Evolutionary conservation across 2,888 invertebrate species (phyloP).

Genomic region (Spodoptera picta): DNA sequence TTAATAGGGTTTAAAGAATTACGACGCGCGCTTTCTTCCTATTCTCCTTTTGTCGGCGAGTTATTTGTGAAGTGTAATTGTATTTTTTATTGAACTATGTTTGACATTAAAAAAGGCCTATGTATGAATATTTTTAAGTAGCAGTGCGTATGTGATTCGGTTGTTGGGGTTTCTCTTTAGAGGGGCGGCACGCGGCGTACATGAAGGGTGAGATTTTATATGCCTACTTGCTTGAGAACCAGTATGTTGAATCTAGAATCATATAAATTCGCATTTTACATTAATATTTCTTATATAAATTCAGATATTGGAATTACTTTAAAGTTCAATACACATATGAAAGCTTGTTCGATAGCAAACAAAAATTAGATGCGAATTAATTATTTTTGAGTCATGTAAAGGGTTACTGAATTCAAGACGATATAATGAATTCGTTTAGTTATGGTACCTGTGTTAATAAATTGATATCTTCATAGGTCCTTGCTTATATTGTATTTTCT

Average conservation of each 20-base stretch:
- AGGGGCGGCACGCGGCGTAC: conserved; percentile 70
- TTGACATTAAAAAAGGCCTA: conserved; percentile 58
- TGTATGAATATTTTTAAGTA: conserved; percentile 71
- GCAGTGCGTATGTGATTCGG: conserved; percentile 66
- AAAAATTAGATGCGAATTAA: no score
- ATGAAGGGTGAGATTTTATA: conserved; percentile 83
- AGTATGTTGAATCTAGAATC: conserved; percentile 7
- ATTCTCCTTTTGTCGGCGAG: conserved; percentile 43
- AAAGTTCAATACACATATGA: no score
- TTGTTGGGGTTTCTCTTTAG: conserved; percentile 59
- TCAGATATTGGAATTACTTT: no score
- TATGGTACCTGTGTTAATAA: no score
- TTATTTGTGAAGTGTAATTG: conserved; percentile 62
- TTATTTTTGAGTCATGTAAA: no score
- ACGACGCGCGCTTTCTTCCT: conserved; percentile 43
- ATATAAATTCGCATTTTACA: background rate
- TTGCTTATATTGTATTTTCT: no score
- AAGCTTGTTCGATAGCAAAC: no score
- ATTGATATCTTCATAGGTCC: no score
- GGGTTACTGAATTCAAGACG: no score
- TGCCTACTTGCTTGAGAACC: conserved; percentile 41
- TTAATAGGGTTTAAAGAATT: conserved; percentile 57
- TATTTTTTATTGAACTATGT: conserved; percentile 63
- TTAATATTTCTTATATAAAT: no score
- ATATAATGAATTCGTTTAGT: no score